Conservation (phyloP, 2,113 vertebrate species). For the Brienomyrus longianalis region DNA sequence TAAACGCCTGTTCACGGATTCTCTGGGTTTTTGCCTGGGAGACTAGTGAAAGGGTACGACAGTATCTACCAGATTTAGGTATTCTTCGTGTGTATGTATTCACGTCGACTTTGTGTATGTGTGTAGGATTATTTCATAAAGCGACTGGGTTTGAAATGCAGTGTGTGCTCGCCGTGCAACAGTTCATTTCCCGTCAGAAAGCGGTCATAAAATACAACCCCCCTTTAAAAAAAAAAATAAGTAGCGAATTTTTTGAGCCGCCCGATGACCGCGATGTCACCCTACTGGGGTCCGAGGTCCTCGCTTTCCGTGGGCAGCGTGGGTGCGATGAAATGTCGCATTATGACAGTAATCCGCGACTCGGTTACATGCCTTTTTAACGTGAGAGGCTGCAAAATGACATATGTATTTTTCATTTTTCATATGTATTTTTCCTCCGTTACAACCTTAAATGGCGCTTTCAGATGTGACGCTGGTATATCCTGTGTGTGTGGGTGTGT, state of each 20-base stretch:
- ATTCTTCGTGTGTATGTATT: neutral
- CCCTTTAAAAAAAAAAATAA: neutral
- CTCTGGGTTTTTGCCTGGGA: neutral
- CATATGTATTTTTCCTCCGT: neutral
- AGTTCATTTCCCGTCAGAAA: neutral
- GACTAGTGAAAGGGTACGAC: neutral
- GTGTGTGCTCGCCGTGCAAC: neutral
- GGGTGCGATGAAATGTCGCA: neutral
- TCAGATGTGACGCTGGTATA: neutral
- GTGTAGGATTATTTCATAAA: neutral
- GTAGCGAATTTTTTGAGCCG: neutral
- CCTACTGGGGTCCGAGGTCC: neutral
- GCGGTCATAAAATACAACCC: neutral
- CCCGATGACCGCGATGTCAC: neutral
- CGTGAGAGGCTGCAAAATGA: neutral
- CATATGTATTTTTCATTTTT: neutral
- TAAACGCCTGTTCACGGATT: neutral
- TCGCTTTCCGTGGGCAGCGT: neutral
- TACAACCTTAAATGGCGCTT: neutral
- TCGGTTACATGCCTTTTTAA: neutral
- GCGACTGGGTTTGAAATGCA: neutral
- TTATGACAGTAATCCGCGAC: neutral
- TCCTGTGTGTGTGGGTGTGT: neutral
- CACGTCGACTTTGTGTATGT: neutral
- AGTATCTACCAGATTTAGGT: neutral